These are phyloP conservation scores for Drosophila seguyi DNA, from an alignment of 1,140 invertebrate genomes.

Conservation along the genomic window DNA sequence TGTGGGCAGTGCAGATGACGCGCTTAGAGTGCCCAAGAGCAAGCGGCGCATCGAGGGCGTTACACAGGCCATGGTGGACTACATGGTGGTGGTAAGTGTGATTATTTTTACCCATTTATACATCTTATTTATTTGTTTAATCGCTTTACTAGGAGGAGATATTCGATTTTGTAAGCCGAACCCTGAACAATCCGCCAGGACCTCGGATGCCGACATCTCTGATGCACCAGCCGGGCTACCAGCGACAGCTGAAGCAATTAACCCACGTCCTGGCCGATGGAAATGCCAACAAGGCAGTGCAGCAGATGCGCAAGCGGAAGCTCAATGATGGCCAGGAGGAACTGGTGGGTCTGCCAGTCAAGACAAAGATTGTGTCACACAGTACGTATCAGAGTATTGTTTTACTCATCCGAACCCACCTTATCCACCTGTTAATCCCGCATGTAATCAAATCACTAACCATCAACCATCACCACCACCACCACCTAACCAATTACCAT, in stretches of 20 bases:
- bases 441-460: slow-evolving; percentile 22
- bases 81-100: slow-evolving; percentile 88
- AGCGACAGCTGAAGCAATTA: slow-evolving; percentile 48
- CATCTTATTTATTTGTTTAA: neutral
- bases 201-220: slow-evolving; percentile 86
- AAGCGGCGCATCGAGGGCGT: slow-evolving; percentile 91
- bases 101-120: neutral
- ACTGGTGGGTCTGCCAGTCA: slow-evolving; percentile 5
- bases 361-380: slow-evolving; percentile 66
- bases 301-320: slow-evolving; percentile 62
- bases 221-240: slow-evolving; percentile 43
- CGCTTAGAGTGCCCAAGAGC: slow-evolving; percentile 89
- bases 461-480: neutral
- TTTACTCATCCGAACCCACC: neutral
- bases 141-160: slow-evolving; percentile 86
- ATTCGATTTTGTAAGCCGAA: slow-evolving; percentile 87
- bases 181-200: slow-evolving; percentile 87
- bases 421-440: slow-evolving; percentile 14
- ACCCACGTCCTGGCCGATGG: slow-evolving; percentile 52
- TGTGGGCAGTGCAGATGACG: slow-evolving; percentile 93
- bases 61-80: slow-evolving; percentile 93
- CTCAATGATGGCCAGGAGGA: slow-evolving; percentile 43
- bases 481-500: neutral
- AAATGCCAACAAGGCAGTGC: slow-evolving; percentile 50
- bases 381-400: slow-evolving; percentile 46